Base-by-base conservation (phyloP, 2,113 vertebrate genomes). In the Pheucticus melanocephalus region DNA sequence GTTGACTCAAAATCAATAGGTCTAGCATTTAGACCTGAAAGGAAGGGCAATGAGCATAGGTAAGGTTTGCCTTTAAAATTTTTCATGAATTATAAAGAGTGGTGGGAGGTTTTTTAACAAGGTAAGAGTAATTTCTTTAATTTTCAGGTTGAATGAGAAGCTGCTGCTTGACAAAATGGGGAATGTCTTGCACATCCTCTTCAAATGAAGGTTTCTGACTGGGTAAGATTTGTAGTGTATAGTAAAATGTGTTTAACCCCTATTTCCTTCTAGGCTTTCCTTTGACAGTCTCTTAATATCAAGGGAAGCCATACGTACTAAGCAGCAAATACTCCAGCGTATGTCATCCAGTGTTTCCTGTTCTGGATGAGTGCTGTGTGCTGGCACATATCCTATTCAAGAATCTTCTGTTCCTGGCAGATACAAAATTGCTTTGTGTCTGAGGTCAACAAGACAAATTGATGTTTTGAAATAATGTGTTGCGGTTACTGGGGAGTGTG, bases 121-220 rank as follows among this genome's bases (percentile, higher is more conserved):
- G 99, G 98, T 99, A 99, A 99, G 99, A 99, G 98, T 99, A 99
- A 99, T 99, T 98, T 99, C 98, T 99, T 99, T 99, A 97, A 99
- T 99, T 99, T 99, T 97, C 99, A 99, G 99, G 99, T 99, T 98
- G 98, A 98, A 98, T 98, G 98, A 98, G 98, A 98, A 98, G 98
- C 97, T 98, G 98, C 98, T 98, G 97, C 98, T 97, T 98, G 98
- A 97, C 98, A 98, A 98, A 97, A 98, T 97, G 98, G 98, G 98
- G 98, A 98, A 98, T 99, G 98, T 98, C 98, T 98, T 98, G 98
- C 98, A 98, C 98, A 98, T 98, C 97, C 98, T 98, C 98, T 98
- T 98, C 98, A 98, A 96, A 98, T 98, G 98, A 98, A 98, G 98
- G 98, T 98, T 97, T 98, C 98, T 99, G 98, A 98, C 98, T 99